Conservation (phyloP, 2,797 vertebrate genomes). For the Enteromius viviparus region DNA sequence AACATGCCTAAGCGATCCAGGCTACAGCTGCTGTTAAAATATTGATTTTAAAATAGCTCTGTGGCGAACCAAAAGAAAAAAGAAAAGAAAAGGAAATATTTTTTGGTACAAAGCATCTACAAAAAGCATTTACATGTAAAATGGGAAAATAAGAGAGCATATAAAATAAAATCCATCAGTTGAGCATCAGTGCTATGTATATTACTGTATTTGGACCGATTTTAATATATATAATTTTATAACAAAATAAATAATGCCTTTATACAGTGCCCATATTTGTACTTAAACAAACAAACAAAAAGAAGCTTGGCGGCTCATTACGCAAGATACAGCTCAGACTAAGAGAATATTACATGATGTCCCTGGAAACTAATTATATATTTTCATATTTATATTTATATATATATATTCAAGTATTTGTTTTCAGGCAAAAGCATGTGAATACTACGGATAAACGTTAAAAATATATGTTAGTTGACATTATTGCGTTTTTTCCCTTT, state of each 20-base stretch:
- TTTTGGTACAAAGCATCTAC: constrained; percentile 94
- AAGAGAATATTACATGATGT: constrained; percentile 87
- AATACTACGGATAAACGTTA: constrained; percentile 93
- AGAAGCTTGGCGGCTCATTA: constrained; percentile 86
- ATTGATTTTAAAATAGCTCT: constrained; percentile 78
- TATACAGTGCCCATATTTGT: constrained; percentile 92
- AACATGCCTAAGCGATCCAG: constrained; percentile 76
- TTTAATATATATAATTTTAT: constrained; percentile 80
- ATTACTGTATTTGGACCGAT: constrained; percentile 84
- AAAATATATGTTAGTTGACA: constrained; percentile 86
- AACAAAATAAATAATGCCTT: constrained; percentile 96
- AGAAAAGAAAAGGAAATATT: constrained; percentile 70
- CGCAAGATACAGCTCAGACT: constrained; percentile 89
- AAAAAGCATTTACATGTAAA: constrained; percentile 88
- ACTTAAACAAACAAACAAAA: constrained; percentile 86
- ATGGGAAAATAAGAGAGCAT: constrained; percentile 86
- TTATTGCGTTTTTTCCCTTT: constrained; percentile 87
- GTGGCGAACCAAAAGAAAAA: constrained; percentile 65
- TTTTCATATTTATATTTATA: constrained; percentile 55
- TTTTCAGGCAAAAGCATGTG: constrained; percentile 91
- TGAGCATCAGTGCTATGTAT: constrained; percentile 85
- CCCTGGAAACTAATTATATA: constrained; percentile 82
- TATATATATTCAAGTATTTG: constrained; percentile 87
- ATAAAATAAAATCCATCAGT: constrained; percentile 85
- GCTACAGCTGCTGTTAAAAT: constrained; percentile 79